Conservation (phyloP, 2,888 invertebrate genomes). For the Clusia tigrina region DNA sequence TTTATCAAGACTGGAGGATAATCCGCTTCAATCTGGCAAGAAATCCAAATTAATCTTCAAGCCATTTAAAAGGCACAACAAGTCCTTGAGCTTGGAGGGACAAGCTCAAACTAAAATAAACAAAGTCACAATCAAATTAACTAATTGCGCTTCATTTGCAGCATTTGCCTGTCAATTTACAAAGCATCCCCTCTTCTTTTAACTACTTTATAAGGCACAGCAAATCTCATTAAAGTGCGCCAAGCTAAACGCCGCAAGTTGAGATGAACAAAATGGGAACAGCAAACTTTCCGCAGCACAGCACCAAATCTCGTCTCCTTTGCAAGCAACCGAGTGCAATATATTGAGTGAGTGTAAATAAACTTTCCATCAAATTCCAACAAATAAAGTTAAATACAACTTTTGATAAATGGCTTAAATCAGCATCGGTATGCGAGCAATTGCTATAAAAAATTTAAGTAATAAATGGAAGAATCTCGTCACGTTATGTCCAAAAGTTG, state of each 20-base stretch:
- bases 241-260: no score
- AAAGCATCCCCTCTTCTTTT: not conserved
- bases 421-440: no score
- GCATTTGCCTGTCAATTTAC: conserved; percentile 3
- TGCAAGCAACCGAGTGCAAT: not conserved
- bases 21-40: not conserved
- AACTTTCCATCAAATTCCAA: not conserved
- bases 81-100: no score
- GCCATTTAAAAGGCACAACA: not conserved
- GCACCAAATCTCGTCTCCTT: no score
- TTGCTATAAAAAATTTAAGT: no score
- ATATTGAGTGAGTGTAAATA: not conserved
- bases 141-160: conserved; percentile 6
- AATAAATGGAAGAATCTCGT: no score
- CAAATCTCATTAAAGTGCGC: no score
- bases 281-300: no score
- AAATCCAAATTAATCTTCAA: conserved; percentile 3
- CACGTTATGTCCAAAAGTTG: no score
- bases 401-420: conserved; percentile 5
- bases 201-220: not conserved
- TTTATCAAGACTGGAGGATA: not conserved
- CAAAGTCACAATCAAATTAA: conserved; percentile 4
- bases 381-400: not conserved
- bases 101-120: not conserved
- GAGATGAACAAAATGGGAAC: no score